Base-by-base conservation (phyloP, 2,797 vertebrate species). In the Crocidura indochinensis region DNA sequence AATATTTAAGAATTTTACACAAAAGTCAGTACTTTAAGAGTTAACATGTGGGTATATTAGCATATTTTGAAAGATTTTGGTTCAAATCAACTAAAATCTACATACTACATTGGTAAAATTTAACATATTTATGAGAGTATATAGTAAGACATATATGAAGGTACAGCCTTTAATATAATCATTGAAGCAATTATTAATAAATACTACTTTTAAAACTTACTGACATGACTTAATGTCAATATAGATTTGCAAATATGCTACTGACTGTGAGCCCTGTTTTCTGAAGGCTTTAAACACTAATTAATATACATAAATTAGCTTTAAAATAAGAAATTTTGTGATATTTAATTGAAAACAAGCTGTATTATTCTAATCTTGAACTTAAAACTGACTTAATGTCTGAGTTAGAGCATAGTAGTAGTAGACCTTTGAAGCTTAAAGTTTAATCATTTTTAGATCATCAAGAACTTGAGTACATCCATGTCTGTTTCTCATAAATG, bases 401-500 rank as follows among this genome's bases (percentile, higher is more conserved):
- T 6, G 51, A 78, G 31, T 92, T 92, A n/a, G 29, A 85, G n/a
- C 53, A 87, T 74, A 74, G 24, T 68, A 96, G 53, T 81, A 90
- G 71, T 87, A 94, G 84, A 90, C 22, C 78, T 82, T 93, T 91
- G 87, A 72, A 94, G 56, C 89, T 86, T 60, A 10, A 89, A 74
- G 24, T 87, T 84, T 85, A 62, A 87, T 92, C 88, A 69, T 77
- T 96, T 92, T 94, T 83, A 87, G 80, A 82, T 82, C 85, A 71
- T 81, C 2, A 56, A 95, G 75, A 87, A 49, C 73, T 93, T 94
- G 47, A 78, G 47, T 15, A 5, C 64, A 69, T 90, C 97, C 91
- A 6, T 75, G 56, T 77, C 90, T 97, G 74, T 77, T 97, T 96
- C 95, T 95, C 91, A 95, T 95, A 96, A 96, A 84, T 0, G 17